phyloP scores from a whole-genome alignment of 2,113 vertebrate genomes.

The Artemisiospiza belli region DNA sequence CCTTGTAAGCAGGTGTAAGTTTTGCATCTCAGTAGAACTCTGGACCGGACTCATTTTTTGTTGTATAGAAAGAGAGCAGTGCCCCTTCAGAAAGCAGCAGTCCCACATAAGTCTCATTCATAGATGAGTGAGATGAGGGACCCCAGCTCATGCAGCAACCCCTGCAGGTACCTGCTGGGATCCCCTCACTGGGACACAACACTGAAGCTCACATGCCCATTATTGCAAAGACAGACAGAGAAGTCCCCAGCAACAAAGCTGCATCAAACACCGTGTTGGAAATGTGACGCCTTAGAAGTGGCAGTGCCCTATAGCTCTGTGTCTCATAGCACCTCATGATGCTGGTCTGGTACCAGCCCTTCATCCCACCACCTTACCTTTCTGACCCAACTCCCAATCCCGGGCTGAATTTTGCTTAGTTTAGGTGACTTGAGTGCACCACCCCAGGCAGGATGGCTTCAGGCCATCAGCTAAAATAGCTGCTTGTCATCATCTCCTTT shows the following conservation, averaged over 20 bases:
- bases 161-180: not conserved
- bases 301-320: not conserved
- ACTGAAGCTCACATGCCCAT: accelerated
- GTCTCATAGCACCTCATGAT: not conserved
- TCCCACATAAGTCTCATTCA: accelerated
- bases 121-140: not conserved
- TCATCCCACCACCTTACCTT: not conserved
- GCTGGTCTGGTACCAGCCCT: not conserved
- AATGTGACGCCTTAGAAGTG: accelerated
- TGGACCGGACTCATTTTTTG: not conserved
- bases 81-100: not conserved
- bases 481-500: conserved; percentile 71
- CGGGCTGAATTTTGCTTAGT: not conserved
- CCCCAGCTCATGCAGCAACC: not conserved
- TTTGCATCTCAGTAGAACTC: not conserved
- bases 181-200: accelerated
- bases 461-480: conserved; percentile 56
- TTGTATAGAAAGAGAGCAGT: not conserved
- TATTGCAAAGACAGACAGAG: not conserved
- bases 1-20: not conserved
- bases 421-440: not conserved
- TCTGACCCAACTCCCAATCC: not conserved
- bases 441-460: not conserved
- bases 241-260: not conserved
- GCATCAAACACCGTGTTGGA: not conserved